These are phyloP conservation scores for Takifugu ocellatus DNA, from an alignment of 2,797 vertebrate genomes.

Conservation along the genomic window DNA sequence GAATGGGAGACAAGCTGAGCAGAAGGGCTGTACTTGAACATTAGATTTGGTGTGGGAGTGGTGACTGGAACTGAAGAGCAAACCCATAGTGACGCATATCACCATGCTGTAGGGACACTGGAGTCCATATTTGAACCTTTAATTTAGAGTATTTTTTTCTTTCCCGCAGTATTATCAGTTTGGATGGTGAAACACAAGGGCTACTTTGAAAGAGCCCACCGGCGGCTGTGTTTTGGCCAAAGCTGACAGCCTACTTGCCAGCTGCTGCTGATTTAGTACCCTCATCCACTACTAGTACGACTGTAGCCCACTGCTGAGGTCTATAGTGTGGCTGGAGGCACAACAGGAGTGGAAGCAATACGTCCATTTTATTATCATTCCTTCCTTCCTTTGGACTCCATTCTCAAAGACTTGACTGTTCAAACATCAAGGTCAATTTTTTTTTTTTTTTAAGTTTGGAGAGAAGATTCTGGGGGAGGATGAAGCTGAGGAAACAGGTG, in stretches of 20 bases:
- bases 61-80: conserved; percentile 45
- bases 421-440: conserved; percentile 14
- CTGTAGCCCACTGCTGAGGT: conserved; percentile 34
- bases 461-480: conserved; percentile 60
- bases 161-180: conserved; percentile 56
- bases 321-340: conserved; percentile 53
- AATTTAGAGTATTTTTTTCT: conserved; percentile 52
- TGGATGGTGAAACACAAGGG: conserved; percentile 73
- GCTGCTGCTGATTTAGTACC: conserved; percentile 57
- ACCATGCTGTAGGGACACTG: conserved; percentile 67
- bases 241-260: conserved; percentile 61
- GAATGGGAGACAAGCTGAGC: conserved; percentile 45
- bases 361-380: conserved; percentile 32
- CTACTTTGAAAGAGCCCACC: conserved; percentile 71
- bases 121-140: conserved; percentile 62
- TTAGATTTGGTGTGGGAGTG: conserved; percentile 48
- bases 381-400: conserved; percentile 20
- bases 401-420: conserved; percentile 30
- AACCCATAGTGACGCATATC: conserved; percentile 40
- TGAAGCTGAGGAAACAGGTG: conserved; percentile 99
- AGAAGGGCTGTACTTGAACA: conserved; percentile 49
- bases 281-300: conserved; percentile 32
- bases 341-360: conserved; percentile 49
- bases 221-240: conserved; percentile 66
- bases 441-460: neutral